These are phyloP conservation scores for Epistrophe grossulariae DNA, from an alignment of 2,888 invertebrate genomes.

Conservation along the genomic window DNA sequence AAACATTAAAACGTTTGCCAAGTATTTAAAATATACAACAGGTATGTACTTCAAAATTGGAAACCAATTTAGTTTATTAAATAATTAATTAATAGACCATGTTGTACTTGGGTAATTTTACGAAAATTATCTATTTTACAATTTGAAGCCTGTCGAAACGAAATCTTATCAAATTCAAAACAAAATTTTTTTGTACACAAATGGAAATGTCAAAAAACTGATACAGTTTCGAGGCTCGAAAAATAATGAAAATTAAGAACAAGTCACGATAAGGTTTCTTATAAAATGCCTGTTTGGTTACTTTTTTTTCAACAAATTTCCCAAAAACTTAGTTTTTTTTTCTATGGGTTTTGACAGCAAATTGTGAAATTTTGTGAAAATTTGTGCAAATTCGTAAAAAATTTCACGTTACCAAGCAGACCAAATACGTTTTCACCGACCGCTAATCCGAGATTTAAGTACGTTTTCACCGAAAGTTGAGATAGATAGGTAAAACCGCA, in stretches of 20 bases:
- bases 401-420: no score
- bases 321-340: no score
- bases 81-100: neutral
- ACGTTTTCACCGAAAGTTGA: no score
- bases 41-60: neutral
- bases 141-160: neutral
- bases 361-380: no score
- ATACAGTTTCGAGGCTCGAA: neutral
- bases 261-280: neutral
- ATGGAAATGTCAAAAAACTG: neutral
- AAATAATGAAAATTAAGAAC: neutral
- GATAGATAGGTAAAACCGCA: no score
- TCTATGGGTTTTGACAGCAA: no score
- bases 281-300: no score
- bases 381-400: no score
- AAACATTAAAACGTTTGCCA: constrained; percentile 76
- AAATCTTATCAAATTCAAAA: neutral
- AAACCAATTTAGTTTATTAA: neutral
- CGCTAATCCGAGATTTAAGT: no score
- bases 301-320: no score
- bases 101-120: neutral
- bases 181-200: neutral
- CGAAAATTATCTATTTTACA: neutral
- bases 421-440: no score
- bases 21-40: constrained; percentile 50